Percentiles rank a stretch among this genome's conserved stretches.
phyloP scores from a whole-genome alignment of 2,888 invertebrate species.

The Anticlea derivata region DNA sequence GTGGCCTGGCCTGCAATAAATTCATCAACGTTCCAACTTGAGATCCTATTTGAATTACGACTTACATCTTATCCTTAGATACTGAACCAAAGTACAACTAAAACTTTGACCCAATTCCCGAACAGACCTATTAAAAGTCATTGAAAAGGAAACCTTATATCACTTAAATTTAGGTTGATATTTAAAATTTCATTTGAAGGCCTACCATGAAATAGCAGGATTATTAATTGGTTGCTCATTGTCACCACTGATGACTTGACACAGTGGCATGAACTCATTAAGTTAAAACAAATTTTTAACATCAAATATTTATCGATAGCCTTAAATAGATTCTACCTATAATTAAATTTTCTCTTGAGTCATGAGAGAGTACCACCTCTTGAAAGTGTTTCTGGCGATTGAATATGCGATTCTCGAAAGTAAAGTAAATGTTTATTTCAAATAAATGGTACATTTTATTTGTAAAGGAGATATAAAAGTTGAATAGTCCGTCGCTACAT shows the following conservation, averaged over 20 bases:
- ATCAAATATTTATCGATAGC: no score
- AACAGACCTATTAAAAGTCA: neutral
- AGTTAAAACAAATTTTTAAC: no score
- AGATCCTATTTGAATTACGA: conserved; percentile 32
- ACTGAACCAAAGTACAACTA: conserved; percentile 27
- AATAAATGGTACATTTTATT: no score
- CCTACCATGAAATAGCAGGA: neutral
- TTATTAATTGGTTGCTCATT: neutral
- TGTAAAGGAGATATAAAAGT: no score
- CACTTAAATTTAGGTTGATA: neutral
- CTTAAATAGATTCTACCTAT: no score
- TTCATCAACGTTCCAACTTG: conserved; percentile 29
- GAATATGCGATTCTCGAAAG: no score
- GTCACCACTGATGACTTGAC: neutral
- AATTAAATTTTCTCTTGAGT: no score
- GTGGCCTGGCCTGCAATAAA: conserved; percentile 28
- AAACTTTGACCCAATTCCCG: conserved; percentile 35
- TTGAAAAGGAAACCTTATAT: conserved; percentile 5
- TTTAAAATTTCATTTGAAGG: neutral
- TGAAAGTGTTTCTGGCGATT: no score
- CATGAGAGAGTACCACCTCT: no score
- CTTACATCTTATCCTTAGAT: conserved; percentile 26
- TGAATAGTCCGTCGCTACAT: no score
- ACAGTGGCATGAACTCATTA: no score
- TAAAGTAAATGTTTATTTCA: no score